A percentile compares a stretch with the other conserved stretches of the same genome.
These are phyloP conservation scores for Apamea crenata DNA, from an alignment of 2,888 invertebrate species.

Conservation along the genomic window DNA sequence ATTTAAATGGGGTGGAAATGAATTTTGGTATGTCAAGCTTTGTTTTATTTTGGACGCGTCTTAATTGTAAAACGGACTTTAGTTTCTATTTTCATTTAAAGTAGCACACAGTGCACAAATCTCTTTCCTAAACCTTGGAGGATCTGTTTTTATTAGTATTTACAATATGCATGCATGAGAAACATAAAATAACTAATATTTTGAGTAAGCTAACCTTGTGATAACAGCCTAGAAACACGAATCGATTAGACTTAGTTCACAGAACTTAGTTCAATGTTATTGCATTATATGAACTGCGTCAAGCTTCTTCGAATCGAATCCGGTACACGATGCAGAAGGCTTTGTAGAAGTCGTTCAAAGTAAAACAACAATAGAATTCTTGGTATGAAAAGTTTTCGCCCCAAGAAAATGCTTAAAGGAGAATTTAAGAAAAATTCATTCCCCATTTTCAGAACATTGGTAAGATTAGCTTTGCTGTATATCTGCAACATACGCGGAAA, in stretches of 20 bases:
- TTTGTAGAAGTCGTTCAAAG: neutral
- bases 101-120: neutral
- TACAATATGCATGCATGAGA: slow-evolving; percentile 6
- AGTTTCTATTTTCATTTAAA: slow-evolving; percentile 2
- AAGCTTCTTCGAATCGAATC: slow-evolving; percentile 17
- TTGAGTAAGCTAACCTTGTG: slow-evolving; percentile 27
- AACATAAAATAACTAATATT: slow-evolving; percentile 31
- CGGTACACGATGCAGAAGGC: neutral
- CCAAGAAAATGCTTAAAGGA: neutral
- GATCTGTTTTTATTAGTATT: neutral
- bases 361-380: slow-evolving; percentile 1
- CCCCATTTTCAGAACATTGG: neutral
- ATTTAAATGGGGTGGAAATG: slow-evolving; percentile 14
- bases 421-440: neutral
- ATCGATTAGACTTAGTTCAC: slow-evolving; percentile 26
- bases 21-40: slow-evolving; percentile 1
- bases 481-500: neutral
- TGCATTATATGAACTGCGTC: slow-evolving; percentile 21
- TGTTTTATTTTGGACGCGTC: slow-evolving; percentile 4
- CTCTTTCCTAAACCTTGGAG: slow-evolving; percentile 4
- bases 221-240: slow-evolving; percentile 29
- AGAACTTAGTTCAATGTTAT: slow-evolving; percentile 22
- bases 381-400: neutral
- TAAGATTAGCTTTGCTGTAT: neutral
- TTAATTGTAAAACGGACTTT: slow-evolving; percentile 23